A percentile compares a stretch with the other conserved stretches of the same genome.
phyloP scores from a whole-genome alignment of 1,140 invertebrate species.

The Hycleus cichorii region DNA sequence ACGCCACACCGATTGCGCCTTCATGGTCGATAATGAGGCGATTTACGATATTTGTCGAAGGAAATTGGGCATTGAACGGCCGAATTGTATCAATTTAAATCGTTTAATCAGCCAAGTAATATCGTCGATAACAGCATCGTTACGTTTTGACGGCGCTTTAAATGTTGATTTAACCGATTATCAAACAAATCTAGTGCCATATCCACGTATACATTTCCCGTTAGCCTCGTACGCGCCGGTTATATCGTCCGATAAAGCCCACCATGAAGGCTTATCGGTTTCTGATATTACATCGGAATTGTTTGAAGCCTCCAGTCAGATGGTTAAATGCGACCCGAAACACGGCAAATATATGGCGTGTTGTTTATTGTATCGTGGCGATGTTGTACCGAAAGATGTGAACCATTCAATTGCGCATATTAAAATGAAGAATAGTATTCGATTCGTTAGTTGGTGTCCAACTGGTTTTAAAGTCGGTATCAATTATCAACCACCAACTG shows the following conservation, averaged over 20 bases:
- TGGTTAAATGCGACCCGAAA: slow-evolving; percentile 61
- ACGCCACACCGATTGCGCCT: slow-evolving; percentile 56
- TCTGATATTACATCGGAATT: slow-evolving; percentile 62
- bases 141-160: slow-evolving; percentile 68
- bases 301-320: slow-evolving; percentile 59
- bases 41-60: slow-evolving; percentile 65
- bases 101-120: slow-evolving; percentile 64
- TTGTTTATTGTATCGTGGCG: slow-evolving; percentile 59
- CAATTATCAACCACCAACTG: slow-evolving; percentile 66
- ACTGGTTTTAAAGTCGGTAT: slow-evolving; percentile 67
- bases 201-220: slow-evolving; percentile 65
- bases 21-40: slow-evolving; percentile 64
- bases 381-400: slow-evolving; percentile 51
- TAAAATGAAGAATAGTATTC: slow-evolving; percentile 64
- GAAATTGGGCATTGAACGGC: slow-evolving; percentile 57
- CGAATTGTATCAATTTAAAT: slow-evolving; percentile 59
- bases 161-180: slow-evolving; percentile 80
- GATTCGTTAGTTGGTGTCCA: slow-evolving; percentile 65
- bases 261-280: slow-evolving; percentile 59
- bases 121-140: slow-evolving; percentile 68
- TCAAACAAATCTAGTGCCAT: slow-evolving; percentile 63
- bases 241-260: slow-evolving; percentile 53
- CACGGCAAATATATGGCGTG: slow-evolving; percentile 69
- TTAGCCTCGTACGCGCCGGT: slow-evolving; percentile 66
- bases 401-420: slow-evolving; percentile 75